Evolutionary conservation across 35 echinoderm and acorn worm genomes (phyloP).

Genomic region (Hemicentrotus pulcherrimus): DNA sequence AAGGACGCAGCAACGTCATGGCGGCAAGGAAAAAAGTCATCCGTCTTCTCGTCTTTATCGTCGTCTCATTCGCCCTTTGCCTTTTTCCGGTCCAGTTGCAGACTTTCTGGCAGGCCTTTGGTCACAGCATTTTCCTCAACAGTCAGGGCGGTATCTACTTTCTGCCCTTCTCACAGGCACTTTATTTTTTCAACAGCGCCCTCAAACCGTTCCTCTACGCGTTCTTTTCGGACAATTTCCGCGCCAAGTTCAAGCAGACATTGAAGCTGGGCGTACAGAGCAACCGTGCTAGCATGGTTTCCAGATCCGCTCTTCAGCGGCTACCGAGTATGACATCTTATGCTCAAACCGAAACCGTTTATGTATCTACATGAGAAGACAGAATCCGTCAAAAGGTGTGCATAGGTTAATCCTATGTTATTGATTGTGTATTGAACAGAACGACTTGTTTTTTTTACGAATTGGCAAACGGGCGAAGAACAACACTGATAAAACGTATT

Average conservation of each 20-base stretch:
- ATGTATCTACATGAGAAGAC: constrained; percentile 15
- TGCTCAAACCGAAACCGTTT: constrained; percentile 64
- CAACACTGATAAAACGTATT: neutral
- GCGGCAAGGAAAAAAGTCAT: constrained; percentile 83
- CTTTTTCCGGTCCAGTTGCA: constrained; percentile 78
- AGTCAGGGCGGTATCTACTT: constrained; percentile 24
- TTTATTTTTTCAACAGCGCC: constrained; percentile 88
- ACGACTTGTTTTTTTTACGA: neutral
- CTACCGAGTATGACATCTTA: constrained; percentile 77
- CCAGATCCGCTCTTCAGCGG: constrained; percentile 45
- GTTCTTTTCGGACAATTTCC: constrained; percentile 92
- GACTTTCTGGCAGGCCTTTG: constrained; percentile 19
- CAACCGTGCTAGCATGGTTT: constrained; percentile 29
- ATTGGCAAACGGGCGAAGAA: neutral
- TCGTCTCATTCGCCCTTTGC: constrained; percentile 81
- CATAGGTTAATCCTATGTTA: neutral
- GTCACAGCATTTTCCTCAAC: constrained; percentile 14
- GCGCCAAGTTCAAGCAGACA: constrained; percentile 75
- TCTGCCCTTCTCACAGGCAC: constrained; percentile 54
- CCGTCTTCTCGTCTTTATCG: constrained; percentile 73
- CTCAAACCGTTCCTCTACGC: constrained; percentile 92
- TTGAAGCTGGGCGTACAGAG: constrained; percentile 49
- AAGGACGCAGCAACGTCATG: constrained; percentile 69
- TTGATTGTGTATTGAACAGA: neutral
- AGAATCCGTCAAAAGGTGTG: neutral